Evolutionary conservation across 2,888 invertebrate species (phyloP), one percentile per base, ranked within the genome.

Genomic region (Aradus depressus): DNA sequence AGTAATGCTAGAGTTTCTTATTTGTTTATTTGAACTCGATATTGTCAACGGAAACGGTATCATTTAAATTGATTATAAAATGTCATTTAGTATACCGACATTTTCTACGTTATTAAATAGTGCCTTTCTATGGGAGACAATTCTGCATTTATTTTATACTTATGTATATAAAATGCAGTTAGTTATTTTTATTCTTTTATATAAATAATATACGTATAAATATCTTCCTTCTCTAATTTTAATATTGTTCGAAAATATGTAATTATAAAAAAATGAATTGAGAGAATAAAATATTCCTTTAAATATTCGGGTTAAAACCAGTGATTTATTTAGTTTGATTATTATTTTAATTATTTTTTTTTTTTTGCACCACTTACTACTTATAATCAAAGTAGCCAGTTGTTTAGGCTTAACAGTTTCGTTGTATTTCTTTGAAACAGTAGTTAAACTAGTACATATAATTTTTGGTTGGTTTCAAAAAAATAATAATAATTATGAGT

Each of bases 51-150:
- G 41, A 39, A 23, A 21, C 31, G 37, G 43, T 43, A 42, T 28
- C 37, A 25, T 39, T 51, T 51, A 43, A 38, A 44, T 44, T 12
- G 26, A 19, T 35, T 44, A 47, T 23, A 14, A 47, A 34, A 23
- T 47, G 26, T 37, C 37, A 50, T 18, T 37, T 37, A 35, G n/a
- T 14, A 31, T 16, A 51, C 31, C 38, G 21, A 31, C 38, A 16
- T 45, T 37, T 38, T 44, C 26, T 39, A 28, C 31, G 31, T 35
- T 41, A 49, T 47, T 25, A 47, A 42, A 54, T 51, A 54, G 54
- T 54, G 54, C 54, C 54, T 54, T 54, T 51, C 38, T 44, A 37
- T 51, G 54, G 54, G 54, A 51, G 54, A 51, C 54, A 54, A 54
- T n/a, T n/a, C 47, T 47, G 47, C 47, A 47, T 47, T 47, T 47